These are phyloP conservation scores for Polyodon spathula DNA, from an alignment of 2,113 vertebrate species.

Conservation along the genomic window DNA sequence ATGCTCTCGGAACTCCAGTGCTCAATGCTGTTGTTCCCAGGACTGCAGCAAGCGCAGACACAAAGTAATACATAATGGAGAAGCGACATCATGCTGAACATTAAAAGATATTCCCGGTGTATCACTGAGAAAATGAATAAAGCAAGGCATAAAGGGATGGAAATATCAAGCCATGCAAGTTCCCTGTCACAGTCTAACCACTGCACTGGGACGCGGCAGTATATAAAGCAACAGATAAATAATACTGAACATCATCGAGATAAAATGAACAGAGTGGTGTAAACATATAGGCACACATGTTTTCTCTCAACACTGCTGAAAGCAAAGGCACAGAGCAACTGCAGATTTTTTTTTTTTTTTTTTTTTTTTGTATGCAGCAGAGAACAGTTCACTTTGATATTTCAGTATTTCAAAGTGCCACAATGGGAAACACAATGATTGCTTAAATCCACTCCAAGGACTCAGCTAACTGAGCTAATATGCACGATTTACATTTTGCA, in stretches of 20 bases:
- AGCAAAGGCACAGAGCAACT: too few relatives aligned
- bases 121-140: slow-evolving; percentile 3
- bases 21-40: background rate
- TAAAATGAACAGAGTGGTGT: background rate
- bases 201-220: background rate
- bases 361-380: too few relatives aligned
- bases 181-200: background rate
- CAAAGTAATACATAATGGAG: background rate
- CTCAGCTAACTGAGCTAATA: too few relatives aligned
- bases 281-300: background rate
- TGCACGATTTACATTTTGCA: too few relatives aligned
- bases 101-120: background rate
- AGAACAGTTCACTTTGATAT: too few relatives aligned
- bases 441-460: too few relatives aligned
- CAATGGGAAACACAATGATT: too few relatives aligned
- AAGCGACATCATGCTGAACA: slow-evolving; percentile 4
- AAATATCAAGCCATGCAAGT: background rate
- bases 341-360: too few relatives aligned
- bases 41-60: background rate
- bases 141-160: background rate
- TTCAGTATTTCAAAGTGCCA: too few relatives aligned
- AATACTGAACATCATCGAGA: background rate
- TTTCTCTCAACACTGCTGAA: background rate
- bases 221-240: background rate
- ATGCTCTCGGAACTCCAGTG: background rate